phyloP scores from a whole-genome alignment of 2,888 invertebrate species.

The Andrena dorsata region DNA sequence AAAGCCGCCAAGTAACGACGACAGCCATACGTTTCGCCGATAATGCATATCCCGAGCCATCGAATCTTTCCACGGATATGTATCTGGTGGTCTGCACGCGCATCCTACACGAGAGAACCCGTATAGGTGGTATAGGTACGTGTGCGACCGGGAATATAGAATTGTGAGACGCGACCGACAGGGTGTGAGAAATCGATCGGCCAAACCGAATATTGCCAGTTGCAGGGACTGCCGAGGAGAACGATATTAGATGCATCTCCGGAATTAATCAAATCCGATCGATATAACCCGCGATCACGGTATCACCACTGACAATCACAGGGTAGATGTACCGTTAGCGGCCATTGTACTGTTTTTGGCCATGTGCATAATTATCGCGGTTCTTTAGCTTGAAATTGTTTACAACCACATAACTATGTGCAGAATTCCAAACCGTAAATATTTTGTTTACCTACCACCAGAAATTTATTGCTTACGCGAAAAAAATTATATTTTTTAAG shows the following conservation, averaged over 20 bases:
- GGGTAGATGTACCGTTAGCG: too few species aligned
- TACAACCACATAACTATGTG: too few species aligned
- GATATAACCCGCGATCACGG: background rate
- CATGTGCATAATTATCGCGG: too few species aligned
- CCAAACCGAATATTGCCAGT: constrained; percentile 22
- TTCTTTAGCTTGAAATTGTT: too few species aligned
- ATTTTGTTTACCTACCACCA: too few species aligned
- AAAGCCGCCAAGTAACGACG: constrained; percentile 59
- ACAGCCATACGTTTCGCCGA: constrained; percentile 47
- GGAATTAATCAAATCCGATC: background rate
- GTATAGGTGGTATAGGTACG: background rate
- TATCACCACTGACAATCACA: background rate
- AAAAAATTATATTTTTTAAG: too few species aligned
- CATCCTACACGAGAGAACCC: background rate
- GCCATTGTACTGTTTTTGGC: too few species aligned
- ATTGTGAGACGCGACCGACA: background rate
- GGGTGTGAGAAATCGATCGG: constrained; percentile 24
- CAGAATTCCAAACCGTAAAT: too few species aligned
- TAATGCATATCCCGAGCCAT: constrained; percentile 55
- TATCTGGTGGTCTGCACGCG: background rate
- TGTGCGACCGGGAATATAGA: background rate
- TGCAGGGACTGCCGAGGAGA: background rate
- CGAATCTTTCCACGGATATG: constrained; percentile 30
- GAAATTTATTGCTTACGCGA: too few species aligned
- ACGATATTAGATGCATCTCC: background rate